Evolutionary conservation across 2,888 invertebrate species (phyloP).

Genomic region (Xanthostigma xanthostigma): DNA sequence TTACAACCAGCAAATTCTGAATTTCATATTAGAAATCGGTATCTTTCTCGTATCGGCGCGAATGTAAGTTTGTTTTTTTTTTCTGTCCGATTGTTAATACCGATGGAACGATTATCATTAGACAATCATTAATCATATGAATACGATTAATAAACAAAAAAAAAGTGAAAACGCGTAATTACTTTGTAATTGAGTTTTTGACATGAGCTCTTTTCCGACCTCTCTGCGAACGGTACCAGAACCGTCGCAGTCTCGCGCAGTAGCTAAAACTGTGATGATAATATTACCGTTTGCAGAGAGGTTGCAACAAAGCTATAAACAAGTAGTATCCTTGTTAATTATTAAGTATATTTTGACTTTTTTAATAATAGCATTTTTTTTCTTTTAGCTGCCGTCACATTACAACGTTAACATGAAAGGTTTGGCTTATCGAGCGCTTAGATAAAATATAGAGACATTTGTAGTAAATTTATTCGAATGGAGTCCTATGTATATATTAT

Average conservation of each 20-base stretch:
- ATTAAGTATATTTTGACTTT: not conserved
- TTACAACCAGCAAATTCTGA: conserved; percentile 36
- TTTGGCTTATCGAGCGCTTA: conserved; percentile 24
- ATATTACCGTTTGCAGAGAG: too few species aligned
- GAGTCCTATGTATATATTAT: too few species aligned
- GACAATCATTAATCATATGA: conserved; percentile 7
- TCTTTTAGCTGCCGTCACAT: conserved; percentile 26
- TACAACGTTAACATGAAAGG: conserved; percentile 25
- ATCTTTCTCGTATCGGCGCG: conserved; percentile 41
- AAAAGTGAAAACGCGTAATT: too few species aligned
- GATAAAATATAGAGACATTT: conserved; percentile 14
- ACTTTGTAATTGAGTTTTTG: too few species aligned
- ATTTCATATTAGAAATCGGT: conserved; percentile 43
- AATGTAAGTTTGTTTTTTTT: conserved; percentile 28
- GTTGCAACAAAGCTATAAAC: too few species aligned
- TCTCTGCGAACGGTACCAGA: too few species aligned
- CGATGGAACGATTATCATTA: too few species aligned
- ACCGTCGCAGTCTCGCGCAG: too few species aligned
- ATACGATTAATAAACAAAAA: conserved; percentile 4
- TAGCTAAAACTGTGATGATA: too few species aligned
- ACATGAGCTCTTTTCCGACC: too few species aligned
- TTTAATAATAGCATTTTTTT: conserved; percentile 7
- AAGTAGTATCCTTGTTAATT: too few species aligned
- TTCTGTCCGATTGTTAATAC: conserved; percentile 8
- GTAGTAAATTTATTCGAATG: too few species aligned